A percentile compares a stretch with the other conserved stretches of the same genome.
These are phyloP conservation scores for Xanthorhoe designata DNA, from an alignment of 2,888 invertebrate species.

Conservation along the genomic window DNA sequence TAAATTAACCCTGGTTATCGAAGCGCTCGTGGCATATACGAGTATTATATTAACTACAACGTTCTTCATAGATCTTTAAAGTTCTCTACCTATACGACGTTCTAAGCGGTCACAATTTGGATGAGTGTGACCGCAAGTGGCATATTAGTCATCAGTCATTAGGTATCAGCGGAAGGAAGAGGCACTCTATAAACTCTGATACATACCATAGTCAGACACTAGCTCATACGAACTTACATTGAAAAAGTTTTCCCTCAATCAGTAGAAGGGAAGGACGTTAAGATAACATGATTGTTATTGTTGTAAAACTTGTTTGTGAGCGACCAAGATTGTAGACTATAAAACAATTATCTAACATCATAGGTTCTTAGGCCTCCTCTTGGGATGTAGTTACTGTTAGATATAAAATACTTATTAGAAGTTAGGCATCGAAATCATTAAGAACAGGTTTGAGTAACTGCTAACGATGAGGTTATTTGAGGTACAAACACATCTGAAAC, in stretches of 20 bases:
- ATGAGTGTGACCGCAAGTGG: no score
- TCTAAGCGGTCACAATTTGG: no score
- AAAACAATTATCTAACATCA: neutral
- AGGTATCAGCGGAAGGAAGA: no score
- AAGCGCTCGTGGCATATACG: no score
- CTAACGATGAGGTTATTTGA: neutral
- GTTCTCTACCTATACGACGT: no score
- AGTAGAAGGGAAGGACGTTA: conserved; percentile 39
- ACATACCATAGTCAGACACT: no score
- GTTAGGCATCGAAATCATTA: neutral
- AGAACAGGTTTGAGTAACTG: neutral
- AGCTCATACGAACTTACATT: neutral
- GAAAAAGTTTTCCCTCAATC: conserved; percentile 53
- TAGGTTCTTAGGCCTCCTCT: neutral
- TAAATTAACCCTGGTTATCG: no score
- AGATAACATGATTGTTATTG: conserved; percentile 33
- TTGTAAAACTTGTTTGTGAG: conserved; percentile 15
- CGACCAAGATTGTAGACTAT: conserved; percentile 17
- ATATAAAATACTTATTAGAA: neutral
- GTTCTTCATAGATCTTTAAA: no score
- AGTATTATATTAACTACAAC: no score
- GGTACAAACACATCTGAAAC: no score
- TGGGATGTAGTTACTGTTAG: neutral
- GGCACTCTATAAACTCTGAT: no score
- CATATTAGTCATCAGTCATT: no score